phyloP scores from a whole-genome alignment of 2,113 vertebrate genomes.

The Poeciliopsis prolifica region DNA sequence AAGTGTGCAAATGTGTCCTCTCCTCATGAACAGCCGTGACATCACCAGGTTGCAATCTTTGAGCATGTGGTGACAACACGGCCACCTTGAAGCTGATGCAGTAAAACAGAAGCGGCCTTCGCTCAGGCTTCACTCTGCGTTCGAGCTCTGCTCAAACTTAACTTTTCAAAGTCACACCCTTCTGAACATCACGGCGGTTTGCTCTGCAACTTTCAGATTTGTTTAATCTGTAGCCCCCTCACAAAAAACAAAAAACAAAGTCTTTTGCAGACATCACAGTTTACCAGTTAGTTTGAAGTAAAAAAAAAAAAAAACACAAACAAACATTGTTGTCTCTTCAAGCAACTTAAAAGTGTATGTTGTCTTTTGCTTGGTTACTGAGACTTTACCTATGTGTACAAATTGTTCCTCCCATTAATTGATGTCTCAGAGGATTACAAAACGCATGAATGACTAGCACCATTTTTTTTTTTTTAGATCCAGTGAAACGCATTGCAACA shows the following conservation, averaged over 20 bases:
- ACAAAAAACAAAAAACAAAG: no score
- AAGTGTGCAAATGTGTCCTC: background rate
- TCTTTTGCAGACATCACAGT: no score
- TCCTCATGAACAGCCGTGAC: background rate
- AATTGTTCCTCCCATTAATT: background rate
- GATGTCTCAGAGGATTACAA: background rate
- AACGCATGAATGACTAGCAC: background rate
- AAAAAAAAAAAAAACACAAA: no score
- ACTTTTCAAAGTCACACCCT: background rate
- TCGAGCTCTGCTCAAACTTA: background rate
- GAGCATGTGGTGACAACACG: background rate
- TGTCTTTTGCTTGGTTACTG: no score
- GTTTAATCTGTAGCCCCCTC: no score
- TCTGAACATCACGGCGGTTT: no score
- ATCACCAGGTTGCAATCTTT: constrained; percentile 23
- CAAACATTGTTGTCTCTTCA: no score
- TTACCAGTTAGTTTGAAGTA: no score
- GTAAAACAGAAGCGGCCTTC: constrained; percentile 38
- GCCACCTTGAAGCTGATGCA: constrained; percentile 52
- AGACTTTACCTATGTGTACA: background rate
- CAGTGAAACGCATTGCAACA: background rate
- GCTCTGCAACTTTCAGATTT: no score
- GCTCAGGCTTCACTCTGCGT: constrained; percentile 14
- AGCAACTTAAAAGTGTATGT: no score
- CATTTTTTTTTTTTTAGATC: background rate